phyloP scores from a whole-genome alignment of 2,797 vertebrate species.

The Rhodeus uyekii region DNA sequence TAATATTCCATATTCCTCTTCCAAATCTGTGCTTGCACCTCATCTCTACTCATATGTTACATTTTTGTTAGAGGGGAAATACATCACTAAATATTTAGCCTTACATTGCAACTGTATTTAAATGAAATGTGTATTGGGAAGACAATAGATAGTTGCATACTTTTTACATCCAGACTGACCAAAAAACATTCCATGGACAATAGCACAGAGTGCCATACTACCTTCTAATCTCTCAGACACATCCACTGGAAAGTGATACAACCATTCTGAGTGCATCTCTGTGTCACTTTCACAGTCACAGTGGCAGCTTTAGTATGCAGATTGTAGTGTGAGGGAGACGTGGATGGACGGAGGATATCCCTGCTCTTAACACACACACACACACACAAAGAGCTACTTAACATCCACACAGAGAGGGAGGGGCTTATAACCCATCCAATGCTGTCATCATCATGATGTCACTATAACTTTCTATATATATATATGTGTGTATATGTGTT shows the following conservation, averaged over 20 bases:
- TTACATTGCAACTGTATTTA: neutral
- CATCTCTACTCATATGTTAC: neutral
- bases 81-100: neutral
- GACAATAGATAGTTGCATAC: conserved; percentile 38
- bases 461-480: neutral
- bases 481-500: too few relatives aligned
- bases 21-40: too few relatives aligned
- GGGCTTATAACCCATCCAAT: neutral
- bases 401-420: conserved; percentile 60
- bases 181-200: neutral
- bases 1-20: too few relatives aligned
- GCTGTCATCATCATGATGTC: neutral
- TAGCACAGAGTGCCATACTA: conserved; percentile 32
- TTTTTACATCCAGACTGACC: conserved; percentile 34
- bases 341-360: conserved; percentile 54
- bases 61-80: neutral
- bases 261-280: too few relatives aligned
- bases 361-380: conserved; percentile 68
- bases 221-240: conserved; percentile 37
- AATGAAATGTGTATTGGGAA: conserved; percentile 45
- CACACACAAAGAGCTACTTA: conserved; percentile 73
- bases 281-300: conserved; percentile 51
- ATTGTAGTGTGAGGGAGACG: neutral
- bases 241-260: conserved; percentile 60
- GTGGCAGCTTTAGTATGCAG: conserved; percentile 26